Evolutionary conservation across 2,797 vertebrate genomes (phyloP).

Genomic region (Cetoscarus ocellatus): DNA sequence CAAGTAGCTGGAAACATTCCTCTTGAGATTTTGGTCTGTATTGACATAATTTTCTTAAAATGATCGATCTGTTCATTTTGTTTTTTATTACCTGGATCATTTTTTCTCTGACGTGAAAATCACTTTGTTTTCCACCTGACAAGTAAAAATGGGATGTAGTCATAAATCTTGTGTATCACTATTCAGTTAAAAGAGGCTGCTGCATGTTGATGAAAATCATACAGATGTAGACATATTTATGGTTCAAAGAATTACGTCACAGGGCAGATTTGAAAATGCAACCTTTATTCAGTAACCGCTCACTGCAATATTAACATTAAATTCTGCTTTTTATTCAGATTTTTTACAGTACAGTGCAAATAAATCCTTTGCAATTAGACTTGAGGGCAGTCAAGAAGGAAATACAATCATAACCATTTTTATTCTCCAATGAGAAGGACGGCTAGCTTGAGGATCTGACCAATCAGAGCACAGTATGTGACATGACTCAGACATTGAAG

Average conservation of each 20-base stretch:
- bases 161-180: too few relatives aligned
- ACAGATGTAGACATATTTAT: neutral
- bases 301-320: conserved; percentile 54
- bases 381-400: conserved; percentile 62
- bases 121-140: too few relatives aligned
- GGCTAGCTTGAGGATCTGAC: conserved; percentile 48
- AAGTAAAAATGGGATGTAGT: too few relatives aligned
- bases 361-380: conserved; percentile 43
- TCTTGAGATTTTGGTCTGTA: too few relatives aligned
- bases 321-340: conserved; percentile 7
- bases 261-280: conserved; percentile 57
- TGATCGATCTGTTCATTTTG: too few relatives aligned
- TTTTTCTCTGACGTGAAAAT: too few relatives aligned
- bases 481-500: conserved; percentile 67
- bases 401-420: conserved; percentile 74
- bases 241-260: neutral
- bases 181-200: too few relatives aligned
- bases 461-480: conserved; percentile 66
- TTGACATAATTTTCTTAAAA: too few relatives aligned
- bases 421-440: conserved; percentile 54
- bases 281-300: conserved; percentile 76
- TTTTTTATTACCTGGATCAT: too few relatives aligned
- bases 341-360: conserved; percentile 71
- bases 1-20: too few relatives aligned
- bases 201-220: too few relatives aligned